phyloP scores from a whole-genome alignment of 2,888 invertebrate species.

The Apodemia mormo region DNA sequence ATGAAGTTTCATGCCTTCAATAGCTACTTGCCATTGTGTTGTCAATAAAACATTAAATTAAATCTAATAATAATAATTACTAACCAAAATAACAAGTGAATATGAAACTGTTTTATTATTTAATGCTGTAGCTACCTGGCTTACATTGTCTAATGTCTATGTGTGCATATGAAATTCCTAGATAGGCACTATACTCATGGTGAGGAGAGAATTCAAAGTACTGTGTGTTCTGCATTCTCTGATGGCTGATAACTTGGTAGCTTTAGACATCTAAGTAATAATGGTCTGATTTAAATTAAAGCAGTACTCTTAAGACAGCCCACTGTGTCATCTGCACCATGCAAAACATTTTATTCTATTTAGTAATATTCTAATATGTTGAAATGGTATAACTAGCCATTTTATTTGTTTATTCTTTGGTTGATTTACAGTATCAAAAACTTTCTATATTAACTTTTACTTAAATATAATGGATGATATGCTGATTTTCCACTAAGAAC shows the following conservation, averaged over 20 bases:
- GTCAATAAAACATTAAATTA: conserved; percentile 18
- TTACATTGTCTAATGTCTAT: background rate
- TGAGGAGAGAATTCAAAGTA: too few relatives aligned
- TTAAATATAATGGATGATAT: conserved; percentile 50
- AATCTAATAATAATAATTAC: background rate
- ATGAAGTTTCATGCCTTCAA: too few relatives aligned
- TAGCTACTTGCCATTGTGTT: background rate
- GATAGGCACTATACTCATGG: too few relatives aligned
- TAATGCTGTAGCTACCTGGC: background rate
- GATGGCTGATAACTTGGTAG: too few relatives aligned
- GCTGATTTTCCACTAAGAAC: conserved; percentile 46
- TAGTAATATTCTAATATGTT: background rate
- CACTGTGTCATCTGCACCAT: background rate
- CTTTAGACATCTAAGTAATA: background rate
- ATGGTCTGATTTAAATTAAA: too few relatives aligned
- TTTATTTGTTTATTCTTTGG: too few relatives aligned
- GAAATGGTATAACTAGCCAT: background rate
- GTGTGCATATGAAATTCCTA: background rate
- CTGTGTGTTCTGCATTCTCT: too few relatives aligned
- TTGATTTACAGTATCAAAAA: background rate
- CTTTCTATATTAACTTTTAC: background rate
- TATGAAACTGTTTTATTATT: background rate
- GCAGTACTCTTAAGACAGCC: background rate
- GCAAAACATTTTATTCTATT: background rate
- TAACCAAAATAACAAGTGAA: background rate